Evolutionary conservation across 1,140 invertebrate genomes (phyloP), one percentile per base, ranked within the genome.

Genomic region (Bombyx mandarina): DNA sequence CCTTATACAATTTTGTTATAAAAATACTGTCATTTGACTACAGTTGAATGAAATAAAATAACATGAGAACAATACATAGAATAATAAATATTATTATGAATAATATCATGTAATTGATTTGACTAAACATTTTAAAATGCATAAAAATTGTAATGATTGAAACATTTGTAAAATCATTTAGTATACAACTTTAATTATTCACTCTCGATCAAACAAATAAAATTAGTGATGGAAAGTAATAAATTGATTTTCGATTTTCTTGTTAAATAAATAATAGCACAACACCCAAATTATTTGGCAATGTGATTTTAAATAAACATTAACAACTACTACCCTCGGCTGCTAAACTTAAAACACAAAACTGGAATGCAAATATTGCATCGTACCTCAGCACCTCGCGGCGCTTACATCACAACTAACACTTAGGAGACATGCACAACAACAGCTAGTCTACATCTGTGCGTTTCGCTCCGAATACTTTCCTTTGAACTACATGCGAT

Each of bases 11-110:
- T 85, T 88, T 77, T 79, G 75, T 86, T 88, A 89, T 71, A 88
- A 89, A 89, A 89, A 89, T 89, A 89, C 88, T 89, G 88, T 86
- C 81, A 88, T 89, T 89, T 88, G 88, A 89, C 88, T 89, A 89
- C 82, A 86, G 83, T 86, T 86, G 82, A 76, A 75, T 85, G 79
- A 85, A 72, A 85, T 77, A 84, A 69, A 79, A 79, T 78, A 72
- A 79, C 76, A 46, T 46, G 82, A 79, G 80, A 84, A 86, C 79
- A 77, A 85, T 84, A 82, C 61, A 84, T 82, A 84, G 71, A 83
- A 78, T 85, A 85, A 73, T 82, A 84, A 73, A 46, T 65, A 72
- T 71, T 69, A 79, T 72, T 71, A 77, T 66, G 68, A 77, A 79
- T 81, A 80, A 82, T 81, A 84, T 79, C 70, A 72, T 81, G 74